Base-by-base conservation (phyloP, 2,113 vertebrate species). In the Mesoclemmys tuberculata region DNA sequence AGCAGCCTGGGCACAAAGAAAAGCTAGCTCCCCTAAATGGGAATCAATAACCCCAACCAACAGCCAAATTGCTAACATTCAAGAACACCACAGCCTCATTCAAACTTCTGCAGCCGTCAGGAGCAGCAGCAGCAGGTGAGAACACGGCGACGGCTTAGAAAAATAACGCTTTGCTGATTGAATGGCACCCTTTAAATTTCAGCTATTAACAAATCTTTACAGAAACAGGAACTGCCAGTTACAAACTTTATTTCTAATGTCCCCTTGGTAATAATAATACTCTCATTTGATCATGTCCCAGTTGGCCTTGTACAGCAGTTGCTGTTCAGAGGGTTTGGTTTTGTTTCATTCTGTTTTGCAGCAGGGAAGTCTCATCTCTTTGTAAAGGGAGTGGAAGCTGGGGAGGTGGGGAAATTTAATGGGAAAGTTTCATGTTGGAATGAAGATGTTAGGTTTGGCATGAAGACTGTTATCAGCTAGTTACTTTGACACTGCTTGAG, bases 391-490 rank as follows among this genome's bases (percentile, higher is more conserved):
- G 8, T 22, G 75, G 35, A 85, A 83, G 55, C 80, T 61, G 38
- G 12, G 64, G 68, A 93, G 61, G 79, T 10, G 78, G 90, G 89
- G 85, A 97, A 95, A 97, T 98, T 94, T 95, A 94, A 94, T 96
- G 92, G 88, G 95, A 92, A 96, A 97, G 87, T 96, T 92, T 94
- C 96, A 97, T 19, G 4, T 92, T 94, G 95, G 97, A 98, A 98
- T 98, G 96, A 98, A 98, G 98, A 98, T 96, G 98, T 98, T 98
- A 97, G 74, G 92, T 97, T 97, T 98, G 98, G 98, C 97, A 93
- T 85, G 83, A 92, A 96, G 96, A 97, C 90, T 92, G 96, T 93
- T 95, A 96, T 98, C 98, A 97, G 97, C 96, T 97, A 97, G 96
- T 96, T 91, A 90, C 95, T 98, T 97, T 98, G 97, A 98, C 97